phyloP scores from a whole-genome alignment of 2,113 vertebrate species.

The Poeciliopsis turrubarensis region DNA sequence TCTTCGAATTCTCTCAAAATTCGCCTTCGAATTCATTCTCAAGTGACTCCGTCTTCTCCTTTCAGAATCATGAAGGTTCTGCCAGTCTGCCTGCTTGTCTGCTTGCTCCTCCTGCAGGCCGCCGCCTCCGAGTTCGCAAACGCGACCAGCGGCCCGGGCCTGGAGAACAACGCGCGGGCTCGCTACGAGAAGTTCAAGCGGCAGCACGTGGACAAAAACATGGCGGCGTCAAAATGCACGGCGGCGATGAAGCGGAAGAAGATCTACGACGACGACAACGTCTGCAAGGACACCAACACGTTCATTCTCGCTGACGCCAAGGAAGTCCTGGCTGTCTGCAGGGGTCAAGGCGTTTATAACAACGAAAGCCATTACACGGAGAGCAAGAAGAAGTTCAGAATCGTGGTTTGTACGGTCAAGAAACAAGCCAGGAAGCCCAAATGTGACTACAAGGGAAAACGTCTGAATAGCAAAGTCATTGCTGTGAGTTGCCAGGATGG shows the following conservation, averaged over 20 bases:
- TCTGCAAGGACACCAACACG: not conserved
- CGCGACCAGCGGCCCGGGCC: too few species aligned
- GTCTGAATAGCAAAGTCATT: not conserved
- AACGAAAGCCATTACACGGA: not conserved
- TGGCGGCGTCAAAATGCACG: not conserved
- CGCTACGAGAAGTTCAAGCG: not conserved
- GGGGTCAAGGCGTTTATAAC: not conserved
- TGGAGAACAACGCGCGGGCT: rapidly evolving
- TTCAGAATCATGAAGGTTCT: not conserved
- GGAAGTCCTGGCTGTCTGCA: not conserved
- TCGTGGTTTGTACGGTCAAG: not conserved
- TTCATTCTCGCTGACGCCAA: not conserved
- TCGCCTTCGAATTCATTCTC: not conserved
- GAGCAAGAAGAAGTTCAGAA: not conserved
- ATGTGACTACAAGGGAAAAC: not conserved
- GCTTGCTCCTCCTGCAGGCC: not conserved
- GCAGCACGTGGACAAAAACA: not conserved
- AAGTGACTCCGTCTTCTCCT: not conserved
- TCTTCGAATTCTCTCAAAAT: not conserved
- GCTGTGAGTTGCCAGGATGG: not conserved
- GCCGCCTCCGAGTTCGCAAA: not conserved
- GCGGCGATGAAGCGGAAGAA: not conserved
- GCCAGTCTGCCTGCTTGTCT: not conserved
- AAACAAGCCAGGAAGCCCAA: not conserved
- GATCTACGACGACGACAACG: not conserved